Evolutionary conservation across 2,113 vertebrate species (phyloP).

Genomic region (Mesembrinibis cayennensis): DNA sequence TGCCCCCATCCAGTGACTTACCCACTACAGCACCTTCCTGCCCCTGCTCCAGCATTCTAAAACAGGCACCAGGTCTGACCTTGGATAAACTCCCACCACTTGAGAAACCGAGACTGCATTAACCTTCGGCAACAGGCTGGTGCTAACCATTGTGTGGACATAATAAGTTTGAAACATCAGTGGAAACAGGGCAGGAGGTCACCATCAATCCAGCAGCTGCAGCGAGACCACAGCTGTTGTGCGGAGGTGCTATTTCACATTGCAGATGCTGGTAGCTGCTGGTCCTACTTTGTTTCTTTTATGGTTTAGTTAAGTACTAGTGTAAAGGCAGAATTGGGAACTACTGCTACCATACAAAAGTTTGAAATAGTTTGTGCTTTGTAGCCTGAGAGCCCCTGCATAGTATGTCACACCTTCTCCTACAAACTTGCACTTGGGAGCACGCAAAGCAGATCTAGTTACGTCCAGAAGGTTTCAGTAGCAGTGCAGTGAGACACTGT

Average conservation of each 20-base stretch:
- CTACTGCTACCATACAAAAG: not conserved
- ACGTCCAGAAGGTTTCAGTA: not conserved
- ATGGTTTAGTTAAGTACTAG: not conserved
- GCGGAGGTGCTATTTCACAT: not conserved
- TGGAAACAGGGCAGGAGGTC: not conserved
- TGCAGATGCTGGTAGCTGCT: not conserved
- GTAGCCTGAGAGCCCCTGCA: not conserved
- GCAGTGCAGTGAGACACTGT: rapidly evolving
- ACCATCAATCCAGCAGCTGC: not conserved
- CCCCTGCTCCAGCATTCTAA: not conserved
- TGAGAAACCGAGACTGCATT: not conserved
- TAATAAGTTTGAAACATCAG: not conserved
- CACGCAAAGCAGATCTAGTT: not conserved
- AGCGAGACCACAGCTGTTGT: not conserved
- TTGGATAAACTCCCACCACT: not conserved
- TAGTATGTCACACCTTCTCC: not conserved
- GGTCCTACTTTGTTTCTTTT: not conserved
- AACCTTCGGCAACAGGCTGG: not conserved
- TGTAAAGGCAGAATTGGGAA: not conserved
- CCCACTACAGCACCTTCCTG: not conserved
- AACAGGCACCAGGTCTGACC: not conserved
- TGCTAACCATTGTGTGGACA: not conserved
- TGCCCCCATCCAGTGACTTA: not conserved
- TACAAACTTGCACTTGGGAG: not conserved
- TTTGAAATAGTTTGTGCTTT: not conserved